These are phyloP conservation scores for Coilia nasus DNA, from an alignment of 2,797 vertebrate species.

Conservation along the genomic window DNA sequence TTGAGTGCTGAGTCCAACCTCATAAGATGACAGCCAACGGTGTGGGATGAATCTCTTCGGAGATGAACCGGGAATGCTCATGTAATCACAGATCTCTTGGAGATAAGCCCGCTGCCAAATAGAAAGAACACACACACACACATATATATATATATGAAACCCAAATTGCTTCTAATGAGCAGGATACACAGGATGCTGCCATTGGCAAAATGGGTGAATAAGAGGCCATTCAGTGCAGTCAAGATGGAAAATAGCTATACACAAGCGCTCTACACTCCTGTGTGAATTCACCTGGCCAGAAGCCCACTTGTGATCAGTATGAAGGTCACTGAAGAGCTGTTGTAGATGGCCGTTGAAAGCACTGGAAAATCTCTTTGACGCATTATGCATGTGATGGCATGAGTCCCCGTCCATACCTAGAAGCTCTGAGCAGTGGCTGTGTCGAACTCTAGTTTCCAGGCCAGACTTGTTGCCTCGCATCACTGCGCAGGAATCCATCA, in stretches of 20 bases:
- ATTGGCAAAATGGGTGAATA: too few species aligned
- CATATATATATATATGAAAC: too few species aligned
- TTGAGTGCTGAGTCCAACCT: conserved; percentile 36
- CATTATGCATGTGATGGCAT: conserved; percentile 24
- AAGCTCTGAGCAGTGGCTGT: too few species aligned
- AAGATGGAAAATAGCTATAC: too few species aligned
- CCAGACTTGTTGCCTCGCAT: conserved; percentile 28
- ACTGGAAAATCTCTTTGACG: not conserved
- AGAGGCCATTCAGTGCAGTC: too few species aligned
- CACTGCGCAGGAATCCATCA: conserved; percentile 26
- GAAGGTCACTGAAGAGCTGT: conserved; percentile 14
- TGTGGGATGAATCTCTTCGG: too few species aligned
- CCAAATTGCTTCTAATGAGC: too few species aligned
- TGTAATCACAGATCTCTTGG: conserved; percentile 21
- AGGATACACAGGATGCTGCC: not conserved
- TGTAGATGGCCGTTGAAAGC: conserved; percentile 18
- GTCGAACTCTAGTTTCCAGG: conserved; percentile 18
- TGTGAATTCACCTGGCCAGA: conserved; percentile 25
- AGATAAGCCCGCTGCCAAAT: too few species aligned
- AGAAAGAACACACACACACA: too few species aligned
- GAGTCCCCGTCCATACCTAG: too few species aligned
- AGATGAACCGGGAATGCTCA: conserved; percentile 26
- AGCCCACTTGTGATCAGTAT: conserved; percentile 28
- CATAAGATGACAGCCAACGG: conserved; percentile 29
- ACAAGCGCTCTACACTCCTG: too few species aligned